These are phyloP conservation scores for Anser cygnoides DNA, from an alignment of 2,113 vertebrate genomes.

Conservation along the genomic window DNA sequence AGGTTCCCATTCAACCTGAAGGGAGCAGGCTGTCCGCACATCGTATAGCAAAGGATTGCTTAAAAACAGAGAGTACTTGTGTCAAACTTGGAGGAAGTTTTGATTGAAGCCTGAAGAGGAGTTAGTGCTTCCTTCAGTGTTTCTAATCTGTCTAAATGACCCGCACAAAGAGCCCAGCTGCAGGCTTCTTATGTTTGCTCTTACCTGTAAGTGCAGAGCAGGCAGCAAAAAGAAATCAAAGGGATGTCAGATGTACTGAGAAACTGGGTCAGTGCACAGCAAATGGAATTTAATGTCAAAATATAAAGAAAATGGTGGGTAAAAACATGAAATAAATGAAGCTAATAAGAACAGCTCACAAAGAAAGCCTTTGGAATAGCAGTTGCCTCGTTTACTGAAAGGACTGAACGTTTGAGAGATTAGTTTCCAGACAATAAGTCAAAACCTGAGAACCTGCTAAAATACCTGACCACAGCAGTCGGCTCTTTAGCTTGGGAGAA, in stretches of 20 bases:
- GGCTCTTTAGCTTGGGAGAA: not conserved
- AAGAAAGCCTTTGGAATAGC: constrained; percentile 14
- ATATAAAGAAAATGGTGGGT: constrained; percentile 26
- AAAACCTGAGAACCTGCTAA: not conserved
- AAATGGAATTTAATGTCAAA: constrained; percentile 53
- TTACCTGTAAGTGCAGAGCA: constrained; percentile 43
- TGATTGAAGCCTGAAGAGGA: constrained; percentile 51
- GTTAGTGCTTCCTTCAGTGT: constrained; percentile 54
- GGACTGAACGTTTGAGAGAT: not conserved
- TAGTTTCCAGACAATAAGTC: constrained; percentile 4
- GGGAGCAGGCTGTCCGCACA: constrained; percentile 36
- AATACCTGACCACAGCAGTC: not conserved
- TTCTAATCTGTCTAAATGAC: constrained; percentile 57
- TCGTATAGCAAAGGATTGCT: constrained; percentile 30
- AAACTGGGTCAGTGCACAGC: constrained; percentile 71
- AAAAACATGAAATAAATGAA: constrained; percentile 51
- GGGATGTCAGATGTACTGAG: constrained; percentile 59
- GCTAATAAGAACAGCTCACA: constrained; percentile 43
- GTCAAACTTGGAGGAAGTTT: constrained; percentile 51
- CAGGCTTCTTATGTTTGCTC: constrained; percentile 2
- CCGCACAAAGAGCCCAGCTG: constrained; percentile 21
- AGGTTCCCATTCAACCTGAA: constrained; percentile 53
- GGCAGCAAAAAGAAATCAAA: constrained; percentile 59
- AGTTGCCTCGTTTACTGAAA: constrained; percentile 5
- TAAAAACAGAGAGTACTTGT: constrained; percentile 64